Evolutionary conservation across 2,888 invertebrate genomes (phyloP).

Genomic region (Scaptomyza cyrtandrae): DNA sequence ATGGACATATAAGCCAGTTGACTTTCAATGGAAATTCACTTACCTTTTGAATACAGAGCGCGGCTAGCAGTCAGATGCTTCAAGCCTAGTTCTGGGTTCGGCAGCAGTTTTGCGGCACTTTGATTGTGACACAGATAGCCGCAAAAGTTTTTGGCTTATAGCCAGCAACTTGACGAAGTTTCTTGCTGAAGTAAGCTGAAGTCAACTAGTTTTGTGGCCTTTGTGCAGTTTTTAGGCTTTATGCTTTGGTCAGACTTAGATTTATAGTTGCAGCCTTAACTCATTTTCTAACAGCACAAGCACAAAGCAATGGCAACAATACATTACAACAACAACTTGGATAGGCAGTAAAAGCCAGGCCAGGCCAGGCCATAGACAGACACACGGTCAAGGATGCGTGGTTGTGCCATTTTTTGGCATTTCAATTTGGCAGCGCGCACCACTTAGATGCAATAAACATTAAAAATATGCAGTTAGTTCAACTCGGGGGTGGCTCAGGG

Average conservation of each 20-base stretch:
- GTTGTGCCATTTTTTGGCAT: constrained; percentile 42
- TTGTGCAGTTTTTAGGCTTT: constrained; percentile 39
- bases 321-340: constrained; percentile 22
- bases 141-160: constrained; percentile 51
- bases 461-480: constrained; percentile 69
- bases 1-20: constrained; percentile 34
- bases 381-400: constrained; percentile 61
- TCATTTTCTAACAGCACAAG: constrained; percentile 32
- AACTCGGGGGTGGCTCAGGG: constrained; percentile 10
- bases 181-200: constrained; percentile 56
- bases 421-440: constrained; percentile 60
- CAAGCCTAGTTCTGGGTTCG: not conserved
- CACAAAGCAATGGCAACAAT: constrained; percentile 10
- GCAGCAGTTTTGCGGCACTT: constrained; percentile 14
- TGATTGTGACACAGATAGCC: constrained; percentile 58
- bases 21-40: constrained; percentile 20
- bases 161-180: constrained; percentile 66
- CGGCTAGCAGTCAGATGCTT: constrained; percentile 13
- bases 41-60: constrained; percentile 1
- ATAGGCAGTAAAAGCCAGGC: constrained; percentile 2
- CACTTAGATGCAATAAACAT: constrained; percentile 71
- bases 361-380: constrained; percentile 2
- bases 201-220: constrained; percentile 47
- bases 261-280: constrained; percentile 47
- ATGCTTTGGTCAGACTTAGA: constrained; percentile 35